Percentiles rank a stretch among this genome's conserved stretches.
Conservation (phyloP, 2,888 invertebrate species). For the Globia sparganii region DNA sequence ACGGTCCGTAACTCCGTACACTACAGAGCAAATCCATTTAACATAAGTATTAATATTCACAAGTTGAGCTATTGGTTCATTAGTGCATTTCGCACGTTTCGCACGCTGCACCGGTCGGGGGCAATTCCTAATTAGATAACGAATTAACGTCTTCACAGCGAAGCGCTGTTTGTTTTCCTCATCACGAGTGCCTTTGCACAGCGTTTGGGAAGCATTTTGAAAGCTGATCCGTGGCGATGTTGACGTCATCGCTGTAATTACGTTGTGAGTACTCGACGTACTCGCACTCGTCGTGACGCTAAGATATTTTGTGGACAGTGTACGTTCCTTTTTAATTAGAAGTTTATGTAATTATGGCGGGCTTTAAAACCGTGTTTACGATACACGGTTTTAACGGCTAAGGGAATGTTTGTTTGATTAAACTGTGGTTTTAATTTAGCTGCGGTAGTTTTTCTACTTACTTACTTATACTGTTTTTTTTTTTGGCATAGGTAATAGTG, state of each 20-base stretch:
- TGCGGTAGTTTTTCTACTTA: background rate
- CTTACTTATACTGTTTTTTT: background rate
- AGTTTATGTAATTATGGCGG: conserved; percentile 27
- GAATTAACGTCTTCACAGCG: conserved; percentile 86
- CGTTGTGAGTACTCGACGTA: conserved; percentile 48
- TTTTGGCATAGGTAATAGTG: background rate
- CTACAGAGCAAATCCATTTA: conserved; percentile 46
- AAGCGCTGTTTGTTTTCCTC: conserved; percentile 80
- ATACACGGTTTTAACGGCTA: conserved; percentile 17
- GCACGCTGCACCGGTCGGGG: conserved; percentile 63
- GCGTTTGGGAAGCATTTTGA: conserved; percentile 78
- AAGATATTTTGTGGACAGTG: conserved; percentile 55
- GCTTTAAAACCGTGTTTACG: conserved; percentile 26
- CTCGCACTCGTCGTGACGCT: conserved; percentile 35
- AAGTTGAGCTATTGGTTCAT: conserved; percentile 73
- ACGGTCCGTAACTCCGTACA: conserved; percentile 2
- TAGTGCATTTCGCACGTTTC: conserved; percentile 72
- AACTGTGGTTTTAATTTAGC: background rate
- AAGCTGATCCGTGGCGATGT: conserved; percentile 75
- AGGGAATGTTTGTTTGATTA: conserved; percentile 10
- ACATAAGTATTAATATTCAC: conserved; percentile 63
- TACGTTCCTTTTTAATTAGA: conserved; percentile 55
- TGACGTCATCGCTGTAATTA: conserved; percentile 72
- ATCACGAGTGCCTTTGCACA: conserved; percentile 77
- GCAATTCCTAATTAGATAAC: conserved; percentile 85